Evolutionary conservation across 2,113 vertebrate species (phyloP).

Genomic region (Oncorhynchus clarkii): DNA sequence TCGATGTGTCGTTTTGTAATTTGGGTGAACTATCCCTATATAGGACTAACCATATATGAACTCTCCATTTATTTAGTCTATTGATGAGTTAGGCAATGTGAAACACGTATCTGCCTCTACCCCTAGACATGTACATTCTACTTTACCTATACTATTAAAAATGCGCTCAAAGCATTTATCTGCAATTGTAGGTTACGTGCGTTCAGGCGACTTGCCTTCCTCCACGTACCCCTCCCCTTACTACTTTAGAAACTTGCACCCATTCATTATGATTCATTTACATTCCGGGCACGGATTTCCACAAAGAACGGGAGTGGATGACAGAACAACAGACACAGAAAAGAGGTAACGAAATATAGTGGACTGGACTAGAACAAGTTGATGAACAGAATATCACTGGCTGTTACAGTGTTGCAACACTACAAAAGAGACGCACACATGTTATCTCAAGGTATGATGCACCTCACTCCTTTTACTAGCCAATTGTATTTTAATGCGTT

Average conservation of each 20-base stretch:
- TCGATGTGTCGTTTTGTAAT: no score
- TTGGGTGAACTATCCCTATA: no score
- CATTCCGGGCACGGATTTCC: constrained; percentile 40
- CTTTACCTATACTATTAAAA: no score
- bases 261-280: constrained; percentile 30
- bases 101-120: no score
- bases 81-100: no score
- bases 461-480: neutral
- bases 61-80: no score
- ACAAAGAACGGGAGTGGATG: neutral
- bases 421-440: neutral
- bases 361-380: no score
- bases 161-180: no score
- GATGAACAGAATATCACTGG: no score
- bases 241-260: neutral
- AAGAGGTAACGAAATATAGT: neutral
- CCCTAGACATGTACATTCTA: no score
- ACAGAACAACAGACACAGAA: neutral
- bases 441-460: neutral
- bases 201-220: neutral
- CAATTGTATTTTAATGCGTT: no score
- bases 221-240: constrained; percentile 7
- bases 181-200: neutral
- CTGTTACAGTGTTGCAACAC: neutral
- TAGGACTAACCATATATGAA: no score